Percentiles rank a stretch among this genome's conserved stretches.
phyloP scores from a whole-genome alignment of 1,140 invertebrate genomes.

The Babylonia areolata region DNA sequence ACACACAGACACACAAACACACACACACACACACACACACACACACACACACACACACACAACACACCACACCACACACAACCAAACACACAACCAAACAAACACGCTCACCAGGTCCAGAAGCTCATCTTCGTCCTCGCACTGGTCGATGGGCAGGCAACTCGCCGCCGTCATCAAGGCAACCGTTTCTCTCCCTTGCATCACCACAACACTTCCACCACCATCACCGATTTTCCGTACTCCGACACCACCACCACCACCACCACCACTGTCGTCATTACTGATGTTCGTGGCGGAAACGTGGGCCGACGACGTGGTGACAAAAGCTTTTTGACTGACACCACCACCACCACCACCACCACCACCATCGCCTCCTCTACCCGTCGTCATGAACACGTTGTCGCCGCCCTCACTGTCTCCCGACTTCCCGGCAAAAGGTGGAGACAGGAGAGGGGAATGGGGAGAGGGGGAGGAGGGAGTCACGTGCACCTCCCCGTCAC shows the following conservation, averaged over 20 bases:
- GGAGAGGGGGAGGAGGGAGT: background rate
- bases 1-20: background rate
- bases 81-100: too few species aligned
- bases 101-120: constrained; percentile 32
- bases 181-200: constrained; percentile 20
- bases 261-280: background rate
- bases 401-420: background rate
- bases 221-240: background rate
- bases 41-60: background rate
- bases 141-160: background rate
- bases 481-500: constrained; percentile 7
- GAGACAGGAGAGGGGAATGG: background rate
- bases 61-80: too few species aligned
- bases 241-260: background rate
- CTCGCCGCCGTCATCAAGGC: background rate
- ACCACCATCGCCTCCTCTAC: too few species aligned
- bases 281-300: background rate
- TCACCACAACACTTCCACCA: background rate
- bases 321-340: too few species aligned
- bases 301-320: too few species aligned
- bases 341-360: too few species aligned
- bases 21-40: too few species aligned
- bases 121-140: constrained; percentile 23
- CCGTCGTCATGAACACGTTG: background rate
- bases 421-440: background rate